Conservation (phyloP, 1,140 invertebrate species). For the Drosophila obscura region DNA sequence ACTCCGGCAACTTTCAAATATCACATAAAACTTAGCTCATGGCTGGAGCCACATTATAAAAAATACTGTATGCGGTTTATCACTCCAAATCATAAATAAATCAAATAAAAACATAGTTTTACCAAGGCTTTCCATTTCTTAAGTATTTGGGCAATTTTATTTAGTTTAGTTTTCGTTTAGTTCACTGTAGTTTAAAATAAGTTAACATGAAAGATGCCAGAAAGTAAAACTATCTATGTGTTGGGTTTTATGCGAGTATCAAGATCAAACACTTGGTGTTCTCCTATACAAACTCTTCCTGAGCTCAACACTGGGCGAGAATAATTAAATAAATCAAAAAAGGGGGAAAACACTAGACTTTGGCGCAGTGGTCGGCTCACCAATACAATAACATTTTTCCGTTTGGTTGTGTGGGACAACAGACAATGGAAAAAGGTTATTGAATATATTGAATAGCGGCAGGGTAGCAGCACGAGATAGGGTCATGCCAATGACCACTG, state of each 20-base stretch:
- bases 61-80: constrained; percentile 40
- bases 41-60: too few relatives aligned
- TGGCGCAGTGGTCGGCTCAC: too few relatives aligned
- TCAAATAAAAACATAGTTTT: constrained; percentile 61
- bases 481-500: neutral
- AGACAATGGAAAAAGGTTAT: too few relatives aligned
- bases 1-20: too few relatives aligned
- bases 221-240: constrained; percentile 10
- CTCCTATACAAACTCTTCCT: constrained; percentile 23
- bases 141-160: constrained; percentile 52
- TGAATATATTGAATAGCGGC: too few relatives aligned
- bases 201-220: constrained; percentile 30
- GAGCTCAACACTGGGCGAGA: constrained; percentile 14
- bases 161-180: constrained; percentile 33
- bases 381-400: too few relatives aligned
- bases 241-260: constrained; percentile 10
- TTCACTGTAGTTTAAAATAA: constrained; percentile 33
- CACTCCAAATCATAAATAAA: constrained; percentile 60
- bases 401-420: too few relatives aligned
- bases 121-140: constrained; percentile 26
- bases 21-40: too few relatives aligned
- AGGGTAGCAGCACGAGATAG: neutral
- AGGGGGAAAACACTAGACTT: constrained; percentile 8
- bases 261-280: constrained; percentile 21
- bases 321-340: constrained; percentile 7